phyloP scores from a whole-genome alignment of 2,113 vertebrate species.

The Ia io region DNA sequence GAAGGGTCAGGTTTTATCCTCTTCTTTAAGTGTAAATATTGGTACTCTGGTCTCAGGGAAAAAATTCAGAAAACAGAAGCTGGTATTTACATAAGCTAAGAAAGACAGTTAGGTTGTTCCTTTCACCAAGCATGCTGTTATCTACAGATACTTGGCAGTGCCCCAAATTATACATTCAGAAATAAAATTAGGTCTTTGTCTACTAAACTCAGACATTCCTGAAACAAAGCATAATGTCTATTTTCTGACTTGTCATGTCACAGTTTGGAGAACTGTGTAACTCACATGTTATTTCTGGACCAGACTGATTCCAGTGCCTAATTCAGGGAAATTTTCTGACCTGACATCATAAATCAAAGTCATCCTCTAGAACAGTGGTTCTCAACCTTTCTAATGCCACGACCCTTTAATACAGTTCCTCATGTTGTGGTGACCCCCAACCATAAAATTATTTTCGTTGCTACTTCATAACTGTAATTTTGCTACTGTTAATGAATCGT shows the following conservation, averaged over 20 bases:
- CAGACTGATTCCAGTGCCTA: not conserved
- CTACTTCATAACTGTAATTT: too few relatives aligned
- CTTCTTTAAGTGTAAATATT: not conserved
- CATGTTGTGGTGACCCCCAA: too few relatives aligned
- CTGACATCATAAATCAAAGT: not conserved
- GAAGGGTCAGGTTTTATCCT: not conserved
- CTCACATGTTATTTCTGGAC: not conserved
- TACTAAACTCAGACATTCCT: constrained; percentile 27
- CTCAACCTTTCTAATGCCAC: too few relatives aligned
- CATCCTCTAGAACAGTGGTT: too few relatives aligned
- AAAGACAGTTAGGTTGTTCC: not conserved
- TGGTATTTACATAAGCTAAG: not conserved
- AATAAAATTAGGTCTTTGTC: not conserved
- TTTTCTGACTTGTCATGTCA: not conserved
- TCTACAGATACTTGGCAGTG: not conserved
- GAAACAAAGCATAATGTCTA: not conserved
- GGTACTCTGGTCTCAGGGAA: not conserved
- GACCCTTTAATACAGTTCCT: too few relatives aligned
- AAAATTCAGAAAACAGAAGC: not conserved
- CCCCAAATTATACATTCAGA: not conserved
- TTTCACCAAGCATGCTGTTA: not conserved
- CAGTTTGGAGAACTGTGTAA: not conserved
- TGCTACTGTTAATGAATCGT: too few relatives aligned
- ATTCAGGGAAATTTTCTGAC: not conserved
- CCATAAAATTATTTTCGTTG: too few relatives aligned